Percentiles rank a stretch among this genome's conserved stretches.
Evolutionary conservation across 35 echinoderm and acorn worm genomes (phyloP).

Genomic region (Diadema setosum): DNA sequence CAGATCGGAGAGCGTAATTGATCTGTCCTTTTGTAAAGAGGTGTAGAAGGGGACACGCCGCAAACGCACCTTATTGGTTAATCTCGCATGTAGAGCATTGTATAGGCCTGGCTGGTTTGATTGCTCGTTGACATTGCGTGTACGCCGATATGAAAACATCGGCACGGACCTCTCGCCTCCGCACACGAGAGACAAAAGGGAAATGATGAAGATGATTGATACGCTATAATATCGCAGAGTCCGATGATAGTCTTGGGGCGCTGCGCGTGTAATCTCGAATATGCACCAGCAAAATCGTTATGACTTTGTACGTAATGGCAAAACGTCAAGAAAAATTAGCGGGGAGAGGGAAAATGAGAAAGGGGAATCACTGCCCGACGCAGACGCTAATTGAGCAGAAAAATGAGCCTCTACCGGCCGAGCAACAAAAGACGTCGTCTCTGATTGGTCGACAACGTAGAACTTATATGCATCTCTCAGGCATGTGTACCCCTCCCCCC

Average conservation of each 20-base stretch:
- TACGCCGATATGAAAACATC: conserved; percentile 21
- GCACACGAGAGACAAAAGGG: background rate
- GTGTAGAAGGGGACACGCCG: background rate
- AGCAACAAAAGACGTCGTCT: background rate
- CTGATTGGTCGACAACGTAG: background rate
- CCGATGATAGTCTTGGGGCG: background rate
- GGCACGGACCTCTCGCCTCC: background rate
- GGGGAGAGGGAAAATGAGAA: background rate
- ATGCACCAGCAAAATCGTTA: background rate
- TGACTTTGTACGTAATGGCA: background rate
- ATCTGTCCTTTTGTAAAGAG: background rate
- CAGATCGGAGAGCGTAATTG: background rate
- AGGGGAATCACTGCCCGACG: background rate
- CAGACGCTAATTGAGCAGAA: conserved; percentile 5
- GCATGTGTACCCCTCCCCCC: background rate
- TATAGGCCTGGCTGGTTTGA: background rate
- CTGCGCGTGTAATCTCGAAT: background rate
- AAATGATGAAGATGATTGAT: conserved; percentile 19
- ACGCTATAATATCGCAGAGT: background rate
- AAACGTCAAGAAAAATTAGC: background rate
- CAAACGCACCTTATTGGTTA: conserved; percentile 14
- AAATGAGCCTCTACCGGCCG: background rate
- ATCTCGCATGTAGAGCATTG: background rate
- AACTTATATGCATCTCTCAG: background rate
- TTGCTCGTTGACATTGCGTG: conserved; percentile 22